Evolutionary conservation across 2,888 invertebrate genomes (phyloP).

Genomic region (Cordilura impudica): DNA sequence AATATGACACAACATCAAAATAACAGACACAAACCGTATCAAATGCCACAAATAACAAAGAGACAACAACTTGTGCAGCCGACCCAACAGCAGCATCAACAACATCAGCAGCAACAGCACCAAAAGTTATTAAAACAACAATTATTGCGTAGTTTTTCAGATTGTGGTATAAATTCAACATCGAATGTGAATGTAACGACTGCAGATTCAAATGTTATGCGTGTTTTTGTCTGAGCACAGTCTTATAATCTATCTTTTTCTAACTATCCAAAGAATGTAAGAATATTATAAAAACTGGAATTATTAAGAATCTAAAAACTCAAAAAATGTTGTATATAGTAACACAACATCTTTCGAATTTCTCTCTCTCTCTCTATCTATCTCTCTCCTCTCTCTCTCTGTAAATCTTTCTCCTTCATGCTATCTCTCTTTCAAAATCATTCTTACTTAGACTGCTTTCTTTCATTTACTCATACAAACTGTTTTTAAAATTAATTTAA

Average conservation of each 20-base stretch:
- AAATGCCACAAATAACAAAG: conserved; percentile 31
- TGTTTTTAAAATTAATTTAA: too few relatives aligned
- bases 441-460: too few relatives aligned
- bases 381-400: neutral
- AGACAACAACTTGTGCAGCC: conserved; percentile 37
- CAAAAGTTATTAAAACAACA: conserved; percentile 70
- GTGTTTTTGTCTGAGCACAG: conserved; percentile 65
- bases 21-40: conserved; percentile 43
- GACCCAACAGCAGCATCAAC: conserved; percentile 58
- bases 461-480: too few relatives aligned
- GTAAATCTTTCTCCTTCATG: too few relatives aligned
- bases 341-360: neutral
- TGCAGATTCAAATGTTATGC: conserved; percentile 69
- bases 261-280: conserved; percentile 5
- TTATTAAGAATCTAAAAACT: neutral
- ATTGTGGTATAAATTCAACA: conserved; percentile 68
- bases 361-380: neutral
- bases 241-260: conserved; percentile 6
- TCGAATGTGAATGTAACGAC: conserved; percentile 39
- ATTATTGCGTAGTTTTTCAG: conserved; percentile 70
- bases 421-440: too few relatives aligned
- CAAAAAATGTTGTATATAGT: neutral
- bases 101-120: conserved; percentile 63
- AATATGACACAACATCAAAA: conserved; percentile 55
- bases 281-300: neutral